A percentile compares a stretch with the other conserved stretches of the same genome.
Conservation (phyloP, 2,113 vertebrate species). For the Chloroceryle aenea region DNA sequence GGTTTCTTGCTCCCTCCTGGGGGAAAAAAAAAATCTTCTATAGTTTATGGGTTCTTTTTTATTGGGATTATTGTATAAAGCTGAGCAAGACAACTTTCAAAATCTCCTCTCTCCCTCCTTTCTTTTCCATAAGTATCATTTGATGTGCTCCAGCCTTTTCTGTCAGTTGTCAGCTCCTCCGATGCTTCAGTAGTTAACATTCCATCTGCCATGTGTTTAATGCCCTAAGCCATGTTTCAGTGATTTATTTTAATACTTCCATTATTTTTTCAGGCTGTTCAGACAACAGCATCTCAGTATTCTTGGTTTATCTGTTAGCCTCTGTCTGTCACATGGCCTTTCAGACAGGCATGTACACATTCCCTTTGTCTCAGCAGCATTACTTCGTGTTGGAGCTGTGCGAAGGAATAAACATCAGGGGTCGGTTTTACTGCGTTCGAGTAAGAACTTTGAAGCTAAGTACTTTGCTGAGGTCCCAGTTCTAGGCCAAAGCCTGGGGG, state of each 20-base stretch:
- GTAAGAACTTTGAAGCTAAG: neutral
- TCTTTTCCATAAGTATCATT: neutral
- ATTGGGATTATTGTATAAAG: neutral
- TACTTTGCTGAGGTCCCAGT: neutral
- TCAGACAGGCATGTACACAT: fast-evolving
- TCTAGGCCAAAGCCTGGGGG: neutral
- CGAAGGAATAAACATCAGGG: neutral
- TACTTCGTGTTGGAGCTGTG: neutral
- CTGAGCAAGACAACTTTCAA: neutral
- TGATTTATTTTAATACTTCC: neutral
- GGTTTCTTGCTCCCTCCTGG: neutral
- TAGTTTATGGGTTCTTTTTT: neutral
- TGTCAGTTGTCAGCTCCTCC: neutral
- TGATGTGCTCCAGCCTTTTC: neutral
- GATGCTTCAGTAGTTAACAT: neutral
- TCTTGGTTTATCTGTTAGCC: neutral
- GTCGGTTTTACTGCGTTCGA: neutral
- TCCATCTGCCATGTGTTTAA: neutral
- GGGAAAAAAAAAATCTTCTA: neutral
- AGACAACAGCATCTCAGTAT: neutral
- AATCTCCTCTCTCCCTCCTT: neutral
- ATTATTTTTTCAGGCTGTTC: neutral
- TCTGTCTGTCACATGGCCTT: neutral
- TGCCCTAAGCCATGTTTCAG: neutral
- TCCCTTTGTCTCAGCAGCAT: neutral